Percentiles rank a stretch among this genome's conserved stretches.
Evolutionary conservation across 2,113 vertebrate species (phyloP).

Genomic region (Corvus moneduloides): DNA sequence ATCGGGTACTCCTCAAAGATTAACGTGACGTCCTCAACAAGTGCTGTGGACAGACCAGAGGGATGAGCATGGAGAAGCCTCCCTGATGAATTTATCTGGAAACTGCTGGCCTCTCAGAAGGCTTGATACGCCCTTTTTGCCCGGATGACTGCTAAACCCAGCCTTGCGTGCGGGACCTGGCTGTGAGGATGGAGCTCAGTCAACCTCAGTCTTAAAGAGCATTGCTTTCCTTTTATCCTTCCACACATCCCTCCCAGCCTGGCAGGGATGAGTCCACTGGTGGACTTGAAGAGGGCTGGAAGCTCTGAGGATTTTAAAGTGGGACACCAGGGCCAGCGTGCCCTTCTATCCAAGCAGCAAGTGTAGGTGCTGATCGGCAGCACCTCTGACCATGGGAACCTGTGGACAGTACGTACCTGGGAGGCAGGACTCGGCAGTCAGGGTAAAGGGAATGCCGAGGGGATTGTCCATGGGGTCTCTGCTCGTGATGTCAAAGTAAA

Average conservation of each 20-base stretch:
- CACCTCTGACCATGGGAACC: not conserved
- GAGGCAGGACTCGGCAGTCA: constrained; percentile 82
- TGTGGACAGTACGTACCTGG: constrained; percentile 72
- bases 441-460: constrained; percentile 76
- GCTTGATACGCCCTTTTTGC: not conserved
- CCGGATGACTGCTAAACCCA: not conserved
- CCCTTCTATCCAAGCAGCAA: not conserved
- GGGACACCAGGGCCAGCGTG: not conserved
- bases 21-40: constrained; percentile 72
- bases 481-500: constrained; percentile 81
- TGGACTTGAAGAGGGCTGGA: not conserved
- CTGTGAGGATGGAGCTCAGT: not conserved
- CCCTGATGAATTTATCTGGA: not conserved
- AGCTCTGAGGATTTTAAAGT: not conserved
- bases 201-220: not conserved
- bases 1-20: constrained; percentile 89
- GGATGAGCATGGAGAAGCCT: constrained; percentile 14
- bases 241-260: not conserved
- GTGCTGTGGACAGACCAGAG: not conserved
- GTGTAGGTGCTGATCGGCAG: not conserved
- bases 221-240: not conserved
- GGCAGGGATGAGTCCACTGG: not conserved
- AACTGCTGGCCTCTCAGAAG: not conserved
- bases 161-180: not conserved
- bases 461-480: constrained; percentile 82